Conservation (phyloP, 1,140 invertebrate genomes). For the Diprion similis region DNA sequence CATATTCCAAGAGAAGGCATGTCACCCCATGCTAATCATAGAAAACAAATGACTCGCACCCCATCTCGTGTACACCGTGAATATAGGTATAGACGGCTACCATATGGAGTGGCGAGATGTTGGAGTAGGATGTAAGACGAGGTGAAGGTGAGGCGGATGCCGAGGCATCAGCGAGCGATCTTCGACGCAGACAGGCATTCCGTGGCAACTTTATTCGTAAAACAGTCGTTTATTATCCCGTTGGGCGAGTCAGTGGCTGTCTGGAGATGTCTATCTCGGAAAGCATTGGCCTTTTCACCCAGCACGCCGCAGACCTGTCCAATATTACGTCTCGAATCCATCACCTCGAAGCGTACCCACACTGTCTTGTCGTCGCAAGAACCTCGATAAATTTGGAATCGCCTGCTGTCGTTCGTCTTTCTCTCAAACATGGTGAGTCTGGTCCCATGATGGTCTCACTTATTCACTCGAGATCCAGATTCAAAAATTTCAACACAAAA, state of each 20-base stretch:
- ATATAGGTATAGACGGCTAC: too few relatives aligned
- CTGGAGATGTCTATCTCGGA: conserved; percentile 25
- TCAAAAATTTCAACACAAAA: too few relatives aligned
- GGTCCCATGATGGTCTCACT: background rate
- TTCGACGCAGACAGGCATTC: conserved; percentile 6
- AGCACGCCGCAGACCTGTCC: background rate
- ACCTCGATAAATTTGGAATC: background rate
- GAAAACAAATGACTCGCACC: too few relatives aligned
- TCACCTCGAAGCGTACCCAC: conserved; percentile 3
- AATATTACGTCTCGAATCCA: conserved; percentile 7
- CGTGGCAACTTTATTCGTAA: conserved; percentile 25
- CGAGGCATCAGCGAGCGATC: background rate
- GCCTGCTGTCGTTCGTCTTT: background rate
- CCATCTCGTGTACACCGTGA: too few relatives aligned
- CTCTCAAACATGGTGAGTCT: background rate
- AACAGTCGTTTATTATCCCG: conserved; percentile 31
- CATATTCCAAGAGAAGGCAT: too few relatives aligned
- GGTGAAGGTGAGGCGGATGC: background rate
- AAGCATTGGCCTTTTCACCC: conserved; percentile 1
- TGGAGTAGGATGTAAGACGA: too few relatives aligned
- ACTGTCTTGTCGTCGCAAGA: background rate
- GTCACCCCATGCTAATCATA: too few relatives aligned
- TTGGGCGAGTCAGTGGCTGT: conserved; percentile 22
- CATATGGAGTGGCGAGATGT: too few relatives aligned
- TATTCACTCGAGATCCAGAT: too few relatives aligned